Evolutionary conservation across 1,140 invertebrate species (phyloP).

Genomic region (Adoxophyes honmai): DNA sequence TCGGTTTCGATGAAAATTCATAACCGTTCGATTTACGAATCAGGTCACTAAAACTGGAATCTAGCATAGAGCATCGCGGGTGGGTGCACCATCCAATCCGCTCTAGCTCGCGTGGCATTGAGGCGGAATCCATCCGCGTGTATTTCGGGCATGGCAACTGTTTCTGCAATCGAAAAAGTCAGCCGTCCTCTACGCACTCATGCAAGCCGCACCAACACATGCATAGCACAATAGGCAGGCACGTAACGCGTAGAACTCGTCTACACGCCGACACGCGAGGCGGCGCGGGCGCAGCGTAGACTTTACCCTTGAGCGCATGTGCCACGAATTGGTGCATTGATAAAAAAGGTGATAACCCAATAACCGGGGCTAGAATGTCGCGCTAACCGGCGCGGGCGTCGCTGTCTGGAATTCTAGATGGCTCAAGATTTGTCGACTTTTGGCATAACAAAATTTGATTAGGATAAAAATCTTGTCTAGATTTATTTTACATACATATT

Average conservation of each 20-base stretch:
- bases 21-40: neutral
- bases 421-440: too few relatives aligned
- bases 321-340: constrained; percentile 63
- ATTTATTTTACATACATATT: too few relatives aligned
- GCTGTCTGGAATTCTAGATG: constrained; percentile 6
- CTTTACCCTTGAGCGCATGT: constrained; percentile 67
- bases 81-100: neutral
- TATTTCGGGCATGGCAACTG: constrained; percentile 71
- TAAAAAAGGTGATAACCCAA: constrained; percentile 66
- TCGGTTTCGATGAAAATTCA: neutral
- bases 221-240: constrained; percentile 54
- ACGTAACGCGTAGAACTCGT: constrained; percentile 34
- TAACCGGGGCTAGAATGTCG: constrained; percentile 17
- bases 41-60: constrained; percentile 11
- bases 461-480: too few relatives aligned
- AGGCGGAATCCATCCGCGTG: constrained; percentile 55
- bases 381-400: neutral
- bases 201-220: constrained; percentile 41
- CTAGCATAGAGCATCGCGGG: constrained; percentile 10
- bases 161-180: constrained; percentile 67
- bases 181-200: constrained; percentile 48
- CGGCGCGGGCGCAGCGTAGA: constrained; percentile 53
- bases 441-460: too few relatives aligned
- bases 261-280: constrained; percentile 37
- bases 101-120: constrained; percentile 30